Conservation (phyloP, 2,888 invertebrate species). For the Phymatocera aterrima region DNA sequence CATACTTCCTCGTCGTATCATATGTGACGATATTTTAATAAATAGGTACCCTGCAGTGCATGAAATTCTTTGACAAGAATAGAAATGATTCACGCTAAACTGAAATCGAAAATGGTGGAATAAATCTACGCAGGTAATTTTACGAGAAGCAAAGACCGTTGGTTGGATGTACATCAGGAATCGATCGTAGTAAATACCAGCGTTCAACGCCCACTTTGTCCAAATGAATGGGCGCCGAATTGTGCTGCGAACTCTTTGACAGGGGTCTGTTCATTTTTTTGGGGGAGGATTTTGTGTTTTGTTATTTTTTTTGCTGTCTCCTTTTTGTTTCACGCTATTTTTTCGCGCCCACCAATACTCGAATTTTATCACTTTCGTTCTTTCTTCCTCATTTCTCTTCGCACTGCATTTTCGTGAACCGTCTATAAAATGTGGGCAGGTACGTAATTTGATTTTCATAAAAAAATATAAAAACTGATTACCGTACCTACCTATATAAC, state of each 20-base stretch:
- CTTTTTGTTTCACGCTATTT: background rate
- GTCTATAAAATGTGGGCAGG: too few species aligned
- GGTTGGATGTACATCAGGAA: constrained; percentile 19
- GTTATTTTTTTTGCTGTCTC: background rate
- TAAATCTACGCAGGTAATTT: background rate
- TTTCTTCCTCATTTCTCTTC: too few species aligned
- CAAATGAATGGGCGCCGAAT: background rate
- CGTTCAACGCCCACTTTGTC: constrained; percentile 25
- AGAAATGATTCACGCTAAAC: too few species aligned
- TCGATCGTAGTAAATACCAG: constrained; percentile 29
- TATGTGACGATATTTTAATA: too few species aligned
- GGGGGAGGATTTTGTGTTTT: background rate
- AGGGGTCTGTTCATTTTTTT: background rate
- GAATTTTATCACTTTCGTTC: too few species aligned
- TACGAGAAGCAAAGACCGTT: constrained; percentile 6
- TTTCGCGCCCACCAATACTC: background rate
- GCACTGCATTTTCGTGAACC: too few species aligned
- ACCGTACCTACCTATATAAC: too few species aligned
- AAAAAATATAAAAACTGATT: too few species aligned
- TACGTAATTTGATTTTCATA: too few species aligned
- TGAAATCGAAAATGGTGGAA: constrained; percentile 16
- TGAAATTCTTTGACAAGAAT: too few species aligned
- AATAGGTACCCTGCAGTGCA: too few species aligned
- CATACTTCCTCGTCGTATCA: too few species aligned
- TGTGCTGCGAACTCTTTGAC: background rate